Base-by-base conservation (phyloP, 2,888 invertebrate species). In the Apamea epomidion region DNA sequence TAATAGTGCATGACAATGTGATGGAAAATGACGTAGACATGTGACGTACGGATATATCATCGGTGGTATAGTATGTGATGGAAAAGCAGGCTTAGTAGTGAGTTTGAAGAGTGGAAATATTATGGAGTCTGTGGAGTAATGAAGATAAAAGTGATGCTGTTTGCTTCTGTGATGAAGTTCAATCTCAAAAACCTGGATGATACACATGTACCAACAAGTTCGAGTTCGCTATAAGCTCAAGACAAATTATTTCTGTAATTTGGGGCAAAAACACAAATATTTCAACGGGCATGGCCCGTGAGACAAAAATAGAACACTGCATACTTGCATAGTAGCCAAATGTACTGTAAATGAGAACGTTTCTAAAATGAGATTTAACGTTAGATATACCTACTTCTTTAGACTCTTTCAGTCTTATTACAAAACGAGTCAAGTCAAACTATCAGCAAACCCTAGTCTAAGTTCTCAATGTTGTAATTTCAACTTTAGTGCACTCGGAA, bases 131-230 rank as follows among this genome's bases (percentile, higher is more conserved):
- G 29, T 51, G 48, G 16, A 54, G 32, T n/a, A 74, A 60, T 37
- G 3, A 5, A 75, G 25, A 12, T 83, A n/a, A 25, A 83, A 83
- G 83, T 75, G 32, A 80, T 37, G 45, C 3, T 42, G 37, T 72
- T 67, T 68, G 21, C 67, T 42, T 37, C 68, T 67, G 68, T 2
- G 7, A 67, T 42, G 37, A 64, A 25, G 5, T 32, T 51, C 5
- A 48, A 51, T 8, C 32, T 16, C 25, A 72, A 64, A 42, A 72
- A 37, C 29, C 29, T 64, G 54, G 64, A 65, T 12, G 51, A 78
- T 60, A 64, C 37, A 51, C 32, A 25, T 29, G 1, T 54, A 37
- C 12, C 60, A 83, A 29, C 7, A 48, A 64, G 37, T 29, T 14
- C n/a, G 48, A 83, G n/a, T 58, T 58, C 18, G 29, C n/a, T 72